Evolutionary conservation across 2,113 vertebrate genomes (phyloP).

Genomic region (Ochotona princeps): DNA sequence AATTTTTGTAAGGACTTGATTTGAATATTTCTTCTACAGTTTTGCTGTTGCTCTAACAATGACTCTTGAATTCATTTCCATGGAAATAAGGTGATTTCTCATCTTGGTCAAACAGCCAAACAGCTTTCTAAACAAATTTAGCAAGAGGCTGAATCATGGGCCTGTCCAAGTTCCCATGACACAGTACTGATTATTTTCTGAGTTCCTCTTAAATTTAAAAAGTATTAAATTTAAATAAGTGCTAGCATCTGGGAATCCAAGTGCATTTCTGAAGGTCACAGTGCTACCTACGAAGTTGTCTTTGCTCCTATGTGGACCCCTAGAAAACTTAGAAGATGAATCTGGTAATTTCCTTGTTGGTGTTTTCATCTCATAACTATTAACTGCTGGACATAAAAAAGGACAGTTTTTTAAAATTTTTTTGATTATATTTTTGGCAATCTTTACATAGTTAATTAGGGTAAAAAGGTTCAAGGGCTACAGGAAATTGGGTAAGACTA

Average conservation of each 20-base stretch:
- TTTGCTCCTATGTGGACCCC: not conserved
- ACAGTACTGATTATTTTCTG: not conserved
- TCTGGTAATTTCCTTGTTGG: not conserved
- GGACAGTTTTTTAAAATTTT: too few species aligned
- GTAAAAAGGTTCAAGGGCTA: too few species aligned
- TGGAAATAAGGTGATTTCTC: conserved; percentile 32
- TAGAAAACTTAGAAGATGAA: conserved; percentile 11
- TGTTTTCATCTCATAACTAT: not conserved
- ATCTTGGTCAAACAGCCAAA: not conserved
- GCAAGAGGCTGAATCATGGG: conserved; percentile 4
- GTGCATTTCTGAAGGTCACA: conserved; percentile 41
- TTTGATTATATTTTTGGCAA: too few species aligned
- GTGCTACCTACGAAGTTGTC: not conserved
- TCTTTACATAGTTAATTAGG: too few species aligned
- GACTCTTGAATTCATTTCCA: conserved; percentile 12
- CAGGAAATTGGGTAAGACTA: too few species aligned
- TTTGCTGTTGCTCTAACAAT: not conserved
- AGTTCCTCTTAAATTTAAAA: conserved; percentile 15
- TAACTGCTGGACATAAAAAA: conserved; percentile 48
- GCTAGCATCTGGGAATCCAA: conserved; percentile 36
- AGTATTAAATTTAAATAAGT: conserved; percentile 9
- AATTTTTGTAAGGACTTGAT: not conserved
- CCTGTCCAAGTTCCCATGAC: not conserved
- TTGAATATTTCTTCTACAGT: not conserved
- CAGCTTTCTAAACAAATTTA: conserved; percentile 37